Percentiles rank a stretch among this genome's conserved stretches.
phyloP scores from a whole-genome alignment of 2,113 vertebrate species.

The Prolemur simus region DNA sequence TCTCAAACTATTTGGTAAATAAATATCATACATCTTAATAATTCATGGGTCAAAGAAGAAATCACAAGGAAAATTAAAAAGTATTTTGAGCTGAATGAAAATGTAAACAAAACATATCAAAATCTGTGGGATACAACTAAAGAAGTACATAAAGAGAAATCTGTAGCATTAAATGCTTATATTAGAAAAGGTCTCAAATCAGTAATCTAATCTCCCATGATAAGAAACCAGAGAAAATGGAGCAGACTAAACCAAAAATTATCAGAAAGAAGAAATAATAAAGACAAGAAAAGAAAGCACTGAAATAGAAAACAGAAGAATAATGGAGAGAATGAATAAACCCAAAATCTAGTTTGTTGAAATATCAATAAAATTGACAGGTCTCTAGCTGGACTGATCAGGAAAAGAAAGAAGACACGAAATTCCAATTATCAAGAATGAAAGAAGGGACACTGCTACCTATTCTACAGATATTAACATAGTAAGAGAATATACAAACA shows the following conservation, averaged over 20 bases:
- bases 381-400: neutral
- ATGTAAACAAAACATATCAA: neutral
- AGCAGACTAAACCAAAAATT: neutral
- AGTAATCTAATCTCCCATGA: neutral
- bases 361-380: neutral
- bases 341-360: neutral
- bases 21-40: neutral
- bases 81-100: neutral
- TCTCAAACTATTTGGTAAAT: neutral
- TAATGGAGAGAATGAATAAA: neutral
- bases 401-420: neutral
- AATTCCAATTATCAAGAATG: neutral
- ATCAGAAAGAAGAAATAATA: neutral
- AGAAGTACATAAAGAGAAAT: neutral
- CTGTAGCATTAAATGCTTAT: neutral
- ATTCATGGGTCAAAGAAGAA: neutral
- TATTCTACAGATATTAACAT: neutral
- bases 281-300: neutral
- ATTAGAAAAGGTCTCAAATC: neutral
- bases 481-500: neutral
- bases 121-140: neutral
- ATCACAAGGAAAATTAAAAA: neutral
- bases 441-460: neutral
- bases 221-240: neutral
- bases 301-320: constrained; percentile 17